Conservation (phyloP, 2,113 vertebrate species). For the Meleagris gallopavo region DNA sequence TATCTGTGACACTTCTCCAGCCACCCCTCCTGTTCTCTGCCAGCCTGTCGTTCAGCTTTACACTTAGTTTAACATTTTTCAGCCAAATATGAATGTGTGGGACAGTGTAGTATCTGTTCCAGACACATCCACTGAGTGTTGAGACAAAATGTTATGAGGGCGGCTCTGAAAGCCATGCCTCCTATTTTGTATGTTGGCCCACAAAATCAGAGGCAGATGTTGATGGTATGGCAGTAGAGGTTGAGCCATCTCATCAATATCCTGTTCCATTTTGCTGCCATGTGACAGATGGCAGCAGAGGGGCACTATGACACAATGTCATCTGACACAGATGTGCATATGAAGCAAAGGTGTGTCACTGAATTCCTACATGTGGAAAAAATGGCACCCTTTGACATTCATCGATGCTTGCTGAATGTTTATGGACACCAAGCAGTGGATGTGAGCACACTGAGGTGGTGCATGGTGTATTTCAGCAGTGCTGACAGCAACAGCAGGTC, state of each 20-base stretch:
- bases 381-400: background rate
- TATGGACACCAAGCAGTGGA: background rate
- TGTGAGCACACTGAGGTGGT: background rate
- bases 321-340: background rate
- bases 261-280: background rate
- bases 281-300: background rate
- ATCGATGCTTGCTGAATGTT: background rate
- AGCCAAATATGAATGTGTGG: background rate
- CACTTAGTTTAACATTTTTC: background rate
- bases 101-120: background rate
- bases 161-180: background rate
- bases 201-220: background rate
- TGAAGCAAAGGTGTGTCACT: background rate
- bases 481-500: background rate
- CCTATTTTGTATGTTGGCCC: background rate
- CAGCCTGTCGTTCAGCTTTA: background rate
- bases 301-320: background rate
- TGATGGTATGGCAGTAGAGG: background rate
- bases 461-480: background rate
- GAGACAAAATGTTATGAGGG: conserved; percentile 1
- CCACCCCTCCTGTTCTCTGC: background rate
- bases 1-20: background rate
- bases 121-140: background rate
- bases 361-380: background rate
- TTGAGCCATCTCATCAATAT: background rate